phyloP scores from a whole-genome alignment of 2,113 vertebrate genomes.

The Heptranchias perlo region DNA sequence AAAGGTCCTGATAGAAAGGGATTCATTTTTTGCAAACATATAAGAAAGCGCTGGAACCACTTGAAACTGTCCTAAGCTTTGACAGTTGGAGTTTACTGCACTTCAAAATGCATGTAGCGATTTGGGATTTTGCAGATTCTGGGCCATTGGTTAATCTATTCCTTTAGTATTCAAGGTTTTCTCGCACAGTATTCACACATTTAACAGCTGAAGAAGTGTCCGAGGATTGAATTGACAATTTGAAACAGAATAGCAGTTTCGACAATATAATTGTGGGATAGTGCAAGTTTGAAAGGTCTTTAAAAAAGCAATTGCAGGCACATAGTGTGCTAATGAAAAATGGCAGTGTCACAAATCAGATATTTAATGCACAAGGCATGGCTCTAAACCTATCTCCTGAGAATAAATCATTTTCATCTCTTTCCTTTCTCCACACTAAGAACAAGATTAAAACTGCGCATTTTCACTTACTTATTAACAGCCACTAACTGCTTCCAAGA shows the following conservation, averaged over 20 bases:
- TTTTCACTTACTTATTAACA: neutral
- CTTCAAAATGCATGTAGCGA: neutral
- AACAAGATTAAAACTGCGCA: neutral
- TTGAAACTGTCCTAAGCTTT: neutral
- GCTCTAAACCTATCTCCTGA: neutral
- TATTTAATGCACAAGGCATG: neutral
- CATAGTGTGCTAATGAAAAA: neutral
- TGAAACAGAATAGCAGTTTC: neutral
- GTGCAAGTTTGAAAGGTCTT: slow-evolving; percentile 1
- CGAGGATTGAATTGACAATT: slow-evolving; percentile 7
- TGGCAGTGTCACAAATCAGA: neutral
- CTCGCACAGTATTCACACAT: neutral
- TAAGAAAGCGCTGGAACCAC: neutral
- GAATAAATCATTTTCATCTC: neutral
- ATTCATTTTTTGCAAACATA: neutral
- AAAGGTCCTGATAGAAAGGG: neutral
- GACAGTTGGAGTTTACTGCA: neutral
- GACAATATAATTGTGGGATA: neutral
- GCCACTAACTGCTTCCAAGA: neutral
- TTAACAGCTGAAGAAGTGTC: neutral
- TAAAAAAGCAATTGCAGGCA: neutral
- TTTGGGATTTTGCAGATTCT: neutral
- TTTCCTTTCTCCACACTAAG: neutral
- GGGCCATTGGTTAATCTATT: neutral
- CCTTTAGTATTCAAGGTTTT: neutral